A percentile compares a stretch with the other conserved stretches of the same genome.
phyloP scores from a whole-genome alignment of 2,113 vertebrate species.

The Tinamus guttatus region DNA sequence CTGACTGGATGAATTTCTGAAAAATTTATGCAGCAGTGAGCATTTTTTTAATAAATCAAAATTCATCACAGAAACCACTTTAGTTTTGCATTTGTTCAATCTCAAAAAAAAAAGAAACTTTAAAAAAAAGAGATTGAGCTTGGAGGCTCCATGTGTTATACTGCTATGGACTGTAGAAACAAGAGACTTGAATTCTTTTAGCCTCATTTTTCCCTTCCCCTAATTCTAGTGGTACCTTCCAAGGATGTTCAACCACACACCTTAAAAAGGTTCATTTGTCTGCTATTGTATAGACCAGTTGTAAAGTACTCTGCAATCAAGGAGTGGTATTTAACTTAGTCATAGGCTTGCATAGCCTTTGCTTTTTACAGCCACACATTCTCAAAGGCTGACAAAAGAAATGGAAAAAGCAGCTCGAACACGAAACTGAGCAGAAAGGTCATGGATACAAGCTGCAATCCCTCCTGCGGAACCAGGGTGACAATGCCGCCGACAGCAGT shows the following conservation, averaged over 20 bases:
- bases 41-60: background rate
- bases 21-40: background rate
- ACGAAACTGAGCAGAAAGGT: fast-evolving
- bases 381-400: background rate
- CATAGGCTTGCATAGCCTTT: background rate
- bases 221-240: background rate
- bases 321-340: background rate
- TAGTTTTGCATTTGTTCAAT: background rate
- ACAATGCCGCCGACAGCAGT: too few species aligned
- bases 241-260: fast-evolving
- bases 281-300: fast-evolving
- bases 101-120: background rate
- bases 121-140: background rate
- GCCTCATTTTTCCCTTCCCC: background rate
- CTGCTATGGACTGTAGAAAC: fast-evolving
- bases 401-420: background rate
- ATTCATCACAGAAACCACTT: background rate
- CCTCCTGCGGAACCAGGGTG: fast-evolving
- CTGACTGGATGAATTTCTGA: background rate
- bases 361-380: background rate
- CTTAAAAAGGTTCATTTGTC: background rate
- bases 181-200: background rate
- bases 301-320: background rate
- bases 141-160: fast-evolving
- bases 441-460: fast-evolving